Percentiles rank a stretch among this genome's conserved stretches.
phyloP scores from a whole-genome alignment of 2,113 vertebrate genomes.

The Coturnix japonica region DNA sequence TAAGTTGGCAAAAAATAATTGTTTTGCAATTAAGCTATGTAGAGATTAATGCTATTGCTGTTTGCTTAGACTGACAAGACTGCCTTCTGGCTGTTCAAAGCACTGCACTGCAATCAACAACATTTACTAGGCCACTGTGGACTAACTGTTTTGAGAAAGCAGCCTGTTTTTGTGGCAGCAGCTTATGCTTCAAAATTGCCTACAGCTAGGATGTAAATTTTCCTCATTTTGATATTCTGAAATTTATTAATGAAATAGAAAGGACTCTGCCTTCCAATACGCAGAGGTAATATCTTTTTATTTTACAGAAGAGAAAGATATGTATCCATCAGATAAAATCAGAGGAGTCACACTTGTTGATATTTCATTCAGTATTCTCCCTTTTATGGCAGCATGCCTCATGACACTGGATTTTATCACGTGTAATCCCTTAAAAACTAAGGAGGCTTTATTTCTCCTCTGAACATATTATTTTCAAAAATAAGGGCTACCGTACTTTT shows the following conservation, averaged over 20 bases:
- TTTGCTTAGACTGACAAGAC: constrained; percentile 47
- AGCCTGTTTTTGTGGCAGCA: not conserved
- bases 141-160: constrained; percentile 70
- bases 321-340: not conserved
- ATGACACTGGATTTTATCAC: not conserved
- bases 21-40: not conserved
- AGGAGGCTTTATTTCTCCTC: not conserved
- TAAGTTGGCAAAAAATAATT: not conserved
- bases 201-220: constrained; percentile 37
- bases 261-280: constrained; percentile 16
- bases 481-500: not conserved
- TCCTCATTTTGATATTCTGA: not conserved
- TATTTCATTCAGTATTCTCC: not conserved
- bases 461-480: not conserved
- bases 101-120: constrained; percentile 54
- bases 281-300: not conserved
- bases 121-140: constrained; percentile 59
- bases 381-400: not conserved
- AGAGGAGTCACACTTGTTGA: not conserved
- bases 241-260: constrained; percentile 34
- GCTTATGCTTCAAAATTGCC: constrained; percentile 31
- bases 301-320: constrained; percentile 26
- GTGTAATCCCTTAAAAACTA: not conserved
- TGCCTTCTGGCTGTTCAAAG: constrained; percentile 57
- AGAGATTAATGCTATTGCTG: not conserved